phyloP scores from a whole-genome alignment of 2,797 vertebrate species.

The Avahi laniger region DNA sequence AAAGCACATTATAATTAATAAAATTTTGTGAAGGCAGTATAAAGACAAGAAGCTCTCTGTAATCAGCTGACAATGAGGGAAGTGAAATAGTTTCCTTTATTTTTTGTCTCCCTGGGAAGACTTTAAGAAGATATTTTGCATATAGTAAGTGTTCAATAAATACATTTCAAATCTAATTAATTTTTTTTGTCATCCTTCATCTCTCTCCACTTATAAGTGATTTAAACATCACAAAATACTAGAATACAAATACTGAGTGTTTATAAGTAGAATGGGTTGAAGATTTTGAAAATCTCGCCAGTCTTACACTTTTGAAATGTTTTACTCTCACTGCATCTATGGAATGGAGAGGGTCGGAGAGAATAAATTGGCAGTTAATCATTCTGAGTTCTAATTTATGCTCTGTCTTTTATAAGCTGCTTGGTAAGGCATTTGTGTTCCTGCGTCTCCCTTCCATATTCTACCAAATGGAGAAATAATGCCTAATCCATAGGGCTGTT shows the following conservation, averaged over 20 bases:
- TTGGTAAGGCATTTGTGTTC: not conserved
- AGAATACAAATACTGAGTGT: not conserved
- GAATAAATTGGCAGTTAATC: not conserved
- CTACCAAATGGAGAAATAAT: not conserved
- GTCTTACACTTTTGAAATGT: not conserved
- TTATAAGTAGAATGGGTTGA: not conserved
- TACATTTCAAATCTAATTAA: not conserved
- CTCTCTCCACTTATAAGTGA: not conserved
- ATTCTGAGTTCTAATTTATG: not conserved
- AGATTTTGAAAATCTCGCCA: not conserved
- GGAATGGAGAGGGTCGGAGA: not conserved
- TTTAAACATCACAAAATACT: not conserved
- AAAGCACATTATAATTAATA: not conserved
- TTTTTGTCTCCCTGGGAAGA: not conserved
- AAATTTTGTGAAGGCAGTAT: not conserved
- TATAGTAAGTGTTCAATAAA: not conserved
- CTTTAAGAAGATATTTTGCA: not conserved
- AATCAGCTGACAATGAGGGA: not conserved
- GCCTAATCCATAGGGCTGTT: not conserved
- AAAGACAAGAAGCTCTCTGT: not conserved
- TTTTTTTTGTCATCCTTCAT: not conserved
- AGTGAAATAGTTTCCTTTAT: not conserved
- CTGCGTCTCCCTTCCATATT: not conserved
- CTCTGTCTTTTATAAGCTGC: not conserved
- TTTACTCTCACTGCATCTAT: not conserved